Evolutionary conservation across 2,888 invertebrate genomes (phyloP), one percentile per base, ranked within the genome.

Genomic region (Drosophila subquinaria): DNA sequence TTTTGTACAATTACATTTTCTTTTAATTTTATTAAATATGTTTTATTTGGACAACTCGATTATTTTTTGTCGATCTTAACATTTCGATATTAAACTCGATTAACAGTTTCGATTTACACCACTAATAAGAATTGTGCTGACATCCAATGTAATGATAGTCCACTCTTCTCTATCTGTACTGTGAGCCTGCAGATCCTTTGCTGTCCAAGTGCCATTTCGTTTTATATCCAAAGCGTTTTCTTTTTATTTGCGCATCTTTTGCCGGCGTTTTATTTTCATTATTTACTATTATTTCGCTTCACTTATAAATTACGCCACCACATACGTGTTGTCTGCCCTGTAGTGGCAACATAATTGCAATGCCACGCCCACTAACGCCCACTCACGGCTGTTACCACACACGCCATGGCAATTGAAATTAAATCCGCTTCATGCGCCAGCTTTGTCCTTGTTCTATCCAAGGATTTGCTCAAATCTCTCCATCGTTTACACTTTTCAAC

Each of bases 81-180:
- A 27, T 27, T 27, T 30, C 1, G 30, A 30, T 8, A 30, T 30
- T 2, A 8, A 1, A 8, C 30, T 2, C 30, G 8, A 8, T 30
- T 30, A 1, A 30, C 1, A 30, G 8, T 8, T 30, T 8, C 8
- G 30, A 30, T 30, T 8, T 30, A 8, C 30, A 30, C 8, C 30
- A 30, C 8, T 8, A 81, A 87, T 77, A 68, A 68, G 79, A 81
- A 81, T 78, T 75, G 78, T 67, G 50, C 68, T 74, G 67, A 69
- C 89, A 76, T 78, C 73, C 72, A 65, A 82, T 80, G 71, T 65
- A 20, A 33, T 13, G 15, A 10, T 17, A 30, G 43, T 43, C 43
- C n/a, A 9, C 20, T 33, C 35, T 36, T 2, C 8, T 36, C 35
- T n/a, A 5, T 10, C 11, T 15, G 38, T 13, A 47, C 1, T 27